phyloP scores from a whole-genome alignment of 2,888 invertebrate genomes.

The Podotricha telesiphe region DNA sequence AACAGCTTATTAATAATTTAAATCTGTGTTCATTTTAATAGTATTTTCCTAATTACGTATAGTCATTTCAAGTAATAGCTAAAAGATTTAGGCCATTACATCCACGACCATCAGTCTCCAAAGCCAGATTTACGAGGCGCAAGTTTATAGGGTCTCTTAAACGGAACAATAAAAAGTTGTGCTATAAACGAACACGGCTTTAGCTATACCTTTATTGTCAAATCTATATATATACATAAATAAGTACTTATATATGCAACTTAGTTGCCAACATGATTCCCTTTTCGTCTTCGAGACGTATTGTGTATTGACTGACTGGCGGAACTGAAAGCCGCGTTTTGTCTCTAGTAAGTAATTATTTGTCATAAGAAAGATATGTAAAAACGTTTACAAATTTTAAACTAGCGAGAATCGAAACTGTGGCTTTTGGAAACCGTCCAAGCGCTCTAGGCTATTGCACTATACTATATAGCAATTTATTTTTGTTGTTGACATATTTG shows the following conservation, averaged over 20 bases:
- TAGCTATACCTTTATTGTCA: conserved; percentile 27
- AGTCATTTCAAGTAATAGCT: conserved; percentile 27
- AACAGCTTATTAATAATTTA: background rate
- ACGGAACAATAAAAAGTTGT: conserved; percentile 77
- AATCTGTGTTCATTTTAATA: background rate
- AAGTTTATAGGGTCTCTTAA: conserved; percentile 73
- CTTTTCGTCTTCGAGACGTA: too few species aligned
- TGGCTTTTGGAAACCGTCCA: too few species aligned
- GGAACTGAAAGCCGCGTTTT: too few species aligned
- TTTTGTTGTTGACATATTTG: too few species aligned
- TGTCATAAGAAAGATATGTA: too few species aligned
- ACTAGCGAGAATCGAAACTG: too few species aligned
- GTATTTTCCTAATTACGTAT: conserved; percentile 29
- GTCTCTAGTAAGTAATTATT: too few species aligned
- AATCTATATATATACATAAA: conserved; percentile 7
- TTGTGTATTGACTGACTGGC: too few species aligned
- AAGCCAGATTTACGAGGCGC: conserved; percentile 73
- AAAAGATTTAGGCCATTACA: conserved; percentile 38
- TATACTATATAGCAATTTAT: too few species aligned
- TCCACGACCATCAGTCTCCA: conserved; percentile 45
- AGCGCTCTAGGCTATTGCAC: too few species aligned
- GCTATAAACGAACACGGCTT: conserved; percentile 48
- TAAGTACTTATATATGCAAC: background rate
- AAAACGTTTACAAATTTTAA: too few species aligned
- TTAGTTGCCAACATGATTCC: background rate